Evolutionary conservation across 2,888 invertebrate species (phyloP), one percentile per base, ranked within the genome.

Genomic region (Copidosoma aretas): DNA sequence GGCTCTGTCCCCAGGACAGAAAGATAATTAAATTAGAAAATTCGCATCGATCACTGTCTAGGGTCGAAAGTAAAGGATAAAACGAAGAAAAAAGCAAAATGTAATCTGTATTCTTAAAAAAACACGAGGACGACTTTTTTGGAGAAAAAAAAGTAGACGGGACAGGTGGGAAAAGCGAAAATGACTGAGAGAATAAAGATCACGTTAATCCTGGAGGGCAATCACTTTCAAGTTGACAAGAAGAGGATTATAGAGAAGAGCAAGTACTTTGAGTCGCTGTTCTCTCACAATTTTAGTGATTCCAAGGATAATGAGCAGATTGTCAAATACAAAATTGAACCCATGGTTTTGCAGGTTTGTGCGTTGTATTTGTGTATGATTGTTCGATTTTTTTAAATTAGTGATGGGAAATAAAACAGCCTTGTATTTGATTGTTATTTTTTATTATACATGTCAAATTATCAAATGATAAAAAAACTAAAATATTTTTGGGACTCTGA

Each of bases 281-380:
- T 79, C 22, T 79, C 78, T 0, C 73, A 76, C 41, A 77, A 77
- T 60, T 80, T 78, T 60, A 75, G 71, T 14, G 80, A 81, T 67
- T 77, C 77, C 39, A 67, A 62, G 21, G 71, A 73, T 22, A 72
- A 75, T 17, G 77, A 79, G 67, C 76, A 79, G 51, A 67, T 67
- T 56, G 77, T 81, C 24, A 80, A 80, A 68, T 81, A 79, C 67
- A 75, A 79, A 43, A 73, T 81, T 64, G 39, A 74, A 51, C 53
- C 68, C 4, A 39, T 22, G 17, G 77, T 77, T 15, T 72, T 81
- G 17, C 72, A 78, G 78, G 81, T 72, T 63, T 43, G 8, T 46
- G 1, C 3, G 49, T 17, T 25, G 25, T 64, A 22, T 1, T 59
- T 53, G 43, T 53, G 43, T 8, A 32, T 32, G 32, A 32, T 32